Base-by-base conservation (phyloP, 2,113 vertebrate genomes). In the Eublepharis macularius region DNA sequence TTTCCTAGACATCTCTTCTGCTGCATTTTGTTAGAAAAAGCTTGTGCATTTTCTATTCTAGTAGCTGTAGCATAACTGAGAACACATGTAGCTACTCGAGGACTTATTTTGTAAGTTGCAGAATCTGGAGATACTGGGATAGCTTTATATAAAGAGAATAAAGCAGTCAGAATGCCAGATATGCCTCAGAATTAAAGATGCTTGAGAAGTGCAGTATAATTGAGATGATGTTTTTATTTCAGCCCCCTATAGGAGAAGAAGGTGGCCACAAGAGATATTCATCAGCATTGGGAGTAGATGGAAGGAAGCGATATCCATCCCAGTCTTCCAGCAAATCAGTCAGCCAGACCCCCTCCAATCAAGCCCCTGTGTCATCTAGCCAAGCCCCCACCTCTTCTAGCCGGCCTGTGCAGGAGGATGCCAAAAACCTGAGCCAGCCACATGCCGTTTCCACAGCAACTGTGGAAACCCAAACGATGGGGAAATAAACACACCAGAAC, bases 201-300 rank as follows among this genome's bases (percentile, higher is more conserved):
- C 51, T 74, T 76, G 39, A 76, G 57, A 76, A 78, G 86, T 87
- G 2, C 43, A n/a, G 73, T 21, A 34, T 80, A 43, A 60, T 63
- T 76, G 9, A 69, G 17, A 5, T n/a, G 45, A 8, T 49, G 1
- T 82, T 39, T 86, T 94, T 81, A 0, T 96, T 97, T 1, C 95
- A 99, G 99, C 99, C 99, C 16, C 99, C 98, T 21, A 98, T 99
- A 95, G 98, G 96, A 47, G 97, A 99, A 94, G 99, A 99, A 83
- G 97, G 98, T 86, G 96, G 96, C 81, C 97, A 98, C 90, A 97
- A 98, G 87, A 97, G 98, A 90, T 98, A 98, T 91, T 93, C 97
- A 0, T 96, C 97, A 3, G 96, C 95, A 1, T 91, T 94, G 54
- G 96, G 95, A 82, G 98, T 97, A 12, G 98, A 99, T 7, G 96